Percentiles rank a stretch among this genome's conserved stretches.
Evolutionary conservation across 2,888 invertebrate genomes (phyloP).

Genomic region (Sphinx pinastri): DNA sequence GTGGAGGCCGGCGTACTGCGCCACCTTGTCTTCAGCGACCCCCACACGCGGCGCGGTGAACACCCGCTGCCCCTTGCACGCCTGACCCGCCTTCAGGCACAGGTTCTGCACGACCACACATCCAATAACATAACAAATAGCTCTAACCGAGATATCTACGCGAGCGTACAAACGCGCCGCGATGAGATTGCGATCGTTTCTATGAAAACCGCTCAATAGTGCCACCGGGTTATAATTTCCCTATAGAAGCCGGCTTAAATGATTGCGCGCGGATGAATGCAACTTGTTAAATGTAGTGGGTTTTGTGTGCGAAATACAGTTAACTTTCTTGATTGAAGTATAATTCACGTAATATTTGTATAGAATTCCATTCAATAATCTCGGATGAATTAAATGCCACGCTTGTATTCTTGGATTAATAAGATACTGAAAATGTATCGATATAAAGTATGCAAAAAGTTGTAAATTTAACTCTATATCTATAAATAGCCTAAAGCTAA

Average conservation of each 20-base stretch:
- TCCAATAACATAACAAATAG: constrained; percentile 39
- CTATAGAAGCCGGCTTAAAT: not conserved
- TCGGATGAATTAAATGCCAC: not conserved
- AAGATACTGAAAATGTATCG: not conserved
- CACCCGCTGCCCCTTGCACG: constrained; percentile 92
- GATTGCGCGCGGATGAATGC: not conserved
- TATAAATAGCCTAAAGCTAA: not conserved
- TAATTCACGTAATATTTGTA: not conserved
- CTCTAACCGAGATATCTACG: constrained; percentile 51
- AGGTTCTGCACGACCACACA: constrained; percentile 93
- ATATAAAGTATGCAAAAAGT: not conserved
- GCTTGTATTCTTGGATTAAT: not conserved
- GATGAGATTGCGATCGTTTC: constrained; percentile 52
- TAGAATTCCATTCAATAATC: not conserved
- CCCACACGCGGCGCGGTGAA: constrained; percentile 94
- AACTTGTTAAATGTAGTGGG: not conserved
- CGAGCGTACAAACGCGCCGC: constrained; percentile 48
- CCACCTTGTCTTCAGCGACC: constrained; percentile 95
- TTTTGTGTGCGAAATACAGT: not conserved
- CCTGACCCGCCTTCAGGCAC: constrained; percentile 93
- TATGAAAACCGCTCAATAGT: constrained; percentile 47
- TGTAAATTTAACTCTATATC: constrained; percentile 8
- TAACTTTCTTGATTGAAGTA: constrained; percentile 6
- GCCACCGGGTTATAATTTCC: constrained; percentile 41
- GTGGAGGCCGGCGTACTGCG: constrained; percentile 95